Base-by-base conservation (phyloP, 2,888 invertebrate species). In the Ariolimax columbianus region DNA sequence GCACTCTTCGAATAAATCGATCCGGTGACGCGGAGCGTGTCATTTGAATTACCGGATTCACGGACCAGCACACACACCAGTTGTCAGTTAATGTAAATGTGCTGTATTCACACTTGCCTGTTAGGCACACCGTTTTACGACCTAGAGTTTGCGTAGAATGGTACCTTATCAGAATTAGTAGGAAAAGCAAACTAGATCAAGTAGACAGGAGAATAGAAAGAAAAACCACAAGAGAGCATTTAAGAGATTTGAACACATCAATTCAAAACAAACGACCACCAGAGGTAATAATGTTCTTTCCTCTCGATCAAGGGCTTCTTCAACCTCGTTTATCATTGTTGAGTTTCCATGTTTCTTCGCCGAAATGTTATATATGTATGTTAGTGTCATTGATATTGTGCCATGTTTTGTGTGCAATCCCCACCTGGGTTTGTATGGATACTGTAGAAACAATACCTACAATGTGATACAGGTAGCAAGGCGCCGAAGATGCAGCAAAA, bases 91-190 rank as follows among this genome's bases (percentile, higher is more conserved):
- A 75, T 75, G 75, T 75, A 75, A 9, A 75, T 51, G 51, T 51
- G 75, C 75, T 75, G 75, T 75, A 75, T 75, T 30, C 75, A 75
- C 73, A 75, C 51, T 75, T 30, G 73, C 73, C 43, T 73, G 66
- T 66, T 66, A 33, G 66, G 33, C 33, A 33, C 7, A 1, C 14
- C 7, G 7, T 66, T 66, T 66, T 1, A 17, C 14, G 3, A 66
- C 11, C 33, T 0, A 11, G 33, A 30, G 30, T 7, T 33, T 23
- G 59, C 23, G 2, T 63, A 63, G 17, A 63, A 7, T 26, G n/a
- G 3, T 63, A 63, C n/a, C 26, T 63, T n/a, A 63, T 63, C 59
- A n/a, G n/a, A 4, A 63, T n/a, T n/a, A 4, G 26, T 23, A 1
- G 59, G 59, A 4, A 63, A 26, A n/a, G n/a, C n/a, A 47, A 14